Conservation (phyloP, 1,140 invertebrate genomes). For the Lordiphosa stackelbergi region DNA sequence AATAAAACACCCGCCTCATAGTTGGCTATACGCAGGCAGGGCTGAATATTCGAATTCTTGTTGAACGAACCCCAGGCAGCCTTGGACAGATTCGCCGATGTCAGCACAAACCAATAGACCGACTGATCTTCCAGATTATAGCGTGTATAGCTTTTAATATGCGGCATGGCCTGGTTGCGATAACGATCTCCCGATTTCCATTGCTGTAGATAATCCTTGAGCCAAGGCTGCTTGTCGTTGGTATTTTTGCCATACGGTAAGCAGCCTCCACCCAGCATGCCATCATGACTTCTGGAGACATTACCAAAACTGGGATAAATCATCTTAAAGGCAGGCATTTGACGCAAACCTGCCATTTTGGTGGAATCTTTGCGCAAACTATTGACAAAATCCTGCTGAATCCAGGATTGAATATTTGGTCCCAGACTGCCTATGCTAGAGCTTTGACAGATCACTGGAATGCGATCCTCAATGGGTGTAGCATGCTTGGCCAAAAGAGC, state of each 20-base stretch:
- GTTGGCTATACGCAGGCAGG: constrained; percentile 86
- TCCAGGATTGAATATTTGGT: constrained; percentile 83
- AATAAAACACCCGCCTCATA: constrained; percentile 96
- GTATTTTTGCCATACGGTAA: constrained; percentile 90
- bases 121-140: constrained; percentile 82
- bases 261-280: constrained; percentile 89
- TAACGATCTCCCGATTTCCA: constrained; percentile 86
- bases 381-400: constrained; percentile 82
- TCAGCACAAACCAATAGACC: constrained; percentile 90
- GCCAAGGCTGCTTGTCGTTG: constrained; percentile 92
- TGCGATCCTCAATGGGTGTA: constrained; percentile 78
- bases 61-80: constrained; percentile 93
- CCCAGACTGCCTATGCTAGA: constrained; percentile 94
- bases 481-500: constrained; percentile 83
- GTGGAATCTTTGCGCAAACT: constrained; percentile 80
- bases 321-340: constrained; percentile 71
- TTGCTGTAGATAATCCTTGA: constrained; percentile 86
- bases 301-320: constrained; percentile 87
- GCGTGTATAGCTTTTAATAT: constrained; percentile 94
- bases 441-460: constrained; percentile 85
- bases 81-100: constrained; percentile 96
- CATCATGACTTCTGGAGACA: constrained; percentile 90
- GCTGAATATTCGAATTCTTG: constrained; percentile 80
- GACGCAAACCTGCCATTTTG: constrained; percentile 51
- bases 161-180: constrained; percentile 90